Evolutionary conservation across 2,888 invertebrate genomes (phyloP).

Genomic region (Hymenopus coronatus): DNA sequence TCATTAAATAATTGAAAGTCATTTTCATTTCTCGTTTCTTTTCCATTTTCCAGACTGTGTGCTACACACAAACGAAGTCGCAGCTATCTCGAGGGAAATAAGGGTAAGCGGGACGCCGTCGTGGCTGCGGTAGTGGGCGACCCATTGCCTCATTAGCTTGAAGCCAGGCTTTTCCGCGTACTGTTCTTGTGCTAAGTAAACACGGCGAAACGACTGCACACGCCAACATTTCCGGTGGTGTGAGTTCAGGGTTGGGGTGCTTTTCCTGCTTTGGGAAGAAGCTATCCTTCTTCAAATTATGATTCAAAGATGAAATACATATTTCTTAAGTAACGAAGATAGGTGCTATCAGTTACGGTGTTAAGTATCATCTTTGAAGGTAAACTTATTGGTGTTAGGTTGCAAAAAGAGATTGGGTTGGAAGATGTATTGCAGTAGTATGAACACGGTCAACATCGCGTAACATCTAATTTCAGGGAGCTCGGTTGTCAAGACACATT

Average conservation of each 20-base stretch:
- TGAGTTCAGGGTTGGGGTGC: background rate
- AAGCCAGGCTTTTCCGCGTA: background rate
- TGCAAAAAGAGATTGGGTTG: no score
- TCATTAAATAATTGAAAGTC: slow-evolving; percentile 1
- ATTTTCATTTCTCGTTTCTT: background rate
- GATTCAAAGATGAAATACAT: background rate
- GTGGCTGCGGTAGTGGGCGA: background rate
- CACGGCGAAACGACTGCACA: background rate
- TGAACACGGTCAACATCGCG: no score
- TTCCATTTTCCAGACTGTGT: background rate
- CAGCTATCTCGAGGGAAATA: background rate
- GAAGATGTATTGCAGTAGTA: no score
- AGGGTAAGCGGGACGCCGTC: background rate
- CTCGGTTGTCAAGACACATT: no score
- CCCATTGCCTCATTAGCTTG: background rate
- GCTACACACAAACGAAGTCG: background rate
- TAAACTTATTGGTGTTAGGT: no score
- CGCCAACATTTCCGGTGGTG: background rate
- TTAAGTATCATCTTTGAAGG: no score
- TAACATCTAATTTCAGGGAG: no score
- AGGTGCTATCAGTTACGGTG: no score
- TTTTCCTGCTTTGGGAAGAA: background rate
- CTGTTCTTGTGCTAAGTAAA: background rate
- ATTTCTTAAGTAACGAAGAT: background rate
- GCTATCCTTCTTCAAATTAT: background rate